Percentiles rank a stretch among this genome's conserved stretches.
Evolutionary conservation across 2,888 invertebrate species (phyloP).

Genomic region (Rambutsinella grinnellia): DNA sequence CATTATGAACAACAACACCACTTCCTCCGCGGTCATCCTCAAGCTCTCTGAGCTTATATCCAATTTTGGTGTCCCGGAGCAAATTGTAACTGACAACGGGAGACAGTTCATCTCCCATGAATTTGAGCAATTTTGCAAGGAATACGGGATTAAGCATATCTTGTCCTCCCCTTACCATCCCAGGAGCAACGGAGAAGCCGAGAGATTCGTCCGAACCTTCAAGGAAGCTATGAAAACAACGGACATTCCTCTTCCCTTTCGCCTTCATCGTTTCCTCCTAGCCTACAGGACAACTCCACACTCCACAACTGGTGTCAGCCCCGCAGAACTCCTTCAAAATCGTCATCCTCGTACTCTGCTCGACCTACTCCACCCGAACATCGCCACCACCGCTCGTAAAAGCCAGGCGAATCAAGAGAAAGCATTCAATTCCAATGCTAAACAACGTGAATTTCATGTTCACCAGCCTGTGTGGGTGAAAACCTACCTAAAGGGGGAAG

Average conservation of each 20-base stretch:
- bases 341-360: conserved; percentile 13
- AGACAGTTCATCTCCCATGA: conserved; percentile 35
- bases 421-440: conserved; percentile 9
- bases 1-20: conserved; percentile 16
- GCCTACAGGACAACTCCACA: conserved; percentile 34
- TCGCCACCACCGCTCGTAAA: background rate
- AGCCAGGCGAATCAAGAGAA: conserved; percentile 24
- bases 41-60: conserved; percentile 18
- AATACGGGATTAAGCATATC: conserved; percentile 25
- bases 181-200: conserved; percentile 42
- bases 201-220: conserved; percentile 42
- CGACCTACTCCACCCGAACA: conserved; percentile 18
- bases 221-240: conserved; percentile 20
- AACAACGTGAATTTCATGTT: conserved; percentile 1
- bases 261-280: conserved; percentile 24
- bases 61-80: conserved; percentile 42
- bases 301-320: conserved; percentile 29
- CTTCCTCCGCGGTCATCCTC: conserved; percentile 16
- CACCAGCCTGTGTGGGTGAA: conserved; percentile 27
- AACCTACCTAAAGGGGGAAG: conserved; percentile 15
- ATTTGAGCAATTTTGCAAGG: conserved; percentile 28
- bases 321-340: conserved; percentile 26
- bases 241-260: background rate
- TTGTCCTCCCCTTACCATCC: conserved; percentile 38
- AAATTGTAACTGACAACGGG: conserved; percentile 44